Conservation (phyloP, 2,797 vertebrate species). For the Lates japonicus region DNA sequence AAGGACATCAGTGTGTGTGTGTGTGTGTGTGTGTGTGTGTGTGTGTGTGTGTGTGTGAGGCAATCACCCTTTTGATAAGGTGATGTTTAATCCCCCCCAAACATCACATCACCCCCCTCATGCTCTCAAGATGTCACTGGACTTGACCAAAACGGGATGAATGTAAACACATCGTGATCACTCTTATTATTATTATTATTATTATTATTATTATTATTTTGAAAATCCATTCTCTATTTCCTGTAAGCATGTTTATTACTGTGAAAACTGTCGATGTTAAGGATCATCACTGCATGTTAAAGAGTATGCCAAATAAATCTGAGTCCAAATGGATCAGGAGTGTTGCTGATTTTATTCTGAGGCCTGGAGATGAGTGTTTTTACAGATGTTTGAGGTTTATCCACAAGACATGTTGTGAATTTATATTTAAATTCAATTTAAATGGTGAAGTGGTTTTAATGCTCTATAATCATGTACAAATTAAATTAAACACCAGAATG, state of each 20-base stretch:
- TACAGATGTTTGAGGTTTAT: neutral
- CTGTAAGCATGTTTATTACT: constrained; percentile 92
- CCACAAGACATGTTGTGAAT: too few species aligned
- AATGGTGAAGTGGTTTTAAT: neutral
- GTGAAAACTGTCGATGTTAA: constrained; percentile 90
- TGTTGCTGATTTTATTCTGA: neutral
- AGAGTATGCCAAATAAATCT: constrained; percentile 93
- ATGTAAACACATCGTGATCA: constrained; percentile 56
- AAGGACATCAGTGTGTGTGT: constrained; percentile 27
- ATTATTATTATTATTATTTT: constrained; percentile 78
- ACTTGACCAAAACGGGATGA: constrained; percentile 61
- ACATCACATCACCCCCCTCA: constrained; percentile 29
- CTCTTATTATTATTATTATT: constrained; percentile 43
- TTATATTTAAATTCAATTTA: too few species aligned
- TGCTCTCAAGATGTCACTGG: constrained; percentile 36
- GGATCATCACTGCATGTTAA: constrained; percentile 93
- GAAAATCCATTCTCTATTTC: constrained; percentile 72
- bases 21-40: constrained; percentile 8
- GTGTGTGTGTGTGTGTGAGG: neutral
- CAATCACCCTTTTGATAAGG: constrained; percentile 37
- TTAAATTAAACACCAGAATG: neutral
- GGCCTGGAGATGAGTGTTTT: neutral
- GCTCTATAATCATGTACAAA: neutral
- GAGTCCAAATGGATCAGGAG: constrained; percentile 45
- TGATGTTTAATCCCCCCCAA: constrained; percentile 24